These are phyloP conservation scores for Xenopus tropicalis DNA, from an alignment of 2,113 vertebrate genomes.

Conservation along the genomic window UCB_Xtro_10.0 CM004445.2:110695001-110695500, in stretches of 20 bases:
- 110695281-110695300: not conserved
- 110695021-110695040: too few species aligned
- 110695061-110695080: too few species aligned
- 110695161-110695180: too few species aligned
- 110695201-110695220: too few species aligned
- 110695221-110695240: too few species aligned
- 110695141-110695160: too few species aligned
- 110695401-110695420: slow-evolving; percentile 19
- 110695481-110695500: not conserved
- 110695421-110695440: slow-evolving; percentile 7
- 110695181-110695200: too few species aligned
- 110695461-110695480: not conserved
- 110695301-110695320: not conserved
- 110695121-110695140: too few species aligned
- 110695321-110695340: not conserved
- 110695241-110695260: not conserved
- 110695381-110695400: slow-evolving; percentile 17
- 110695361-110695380: not conserved
- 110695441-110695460: not conserved
- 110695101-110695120: too few species aligned
- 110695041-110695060: too few species aligned
- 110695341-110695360: slow-evolving; percentile 4
- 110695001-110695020: too few species aligned
- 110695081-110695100: too few species aligned
- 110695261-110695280: not conserved